A percentile compares a stretch with the other conserved stretches of the same genome.
Evolutionary conservation across 1,140 invertebrate genomes (phyloP).

Genomic region (Acromyrmex echinatior): DNA sequence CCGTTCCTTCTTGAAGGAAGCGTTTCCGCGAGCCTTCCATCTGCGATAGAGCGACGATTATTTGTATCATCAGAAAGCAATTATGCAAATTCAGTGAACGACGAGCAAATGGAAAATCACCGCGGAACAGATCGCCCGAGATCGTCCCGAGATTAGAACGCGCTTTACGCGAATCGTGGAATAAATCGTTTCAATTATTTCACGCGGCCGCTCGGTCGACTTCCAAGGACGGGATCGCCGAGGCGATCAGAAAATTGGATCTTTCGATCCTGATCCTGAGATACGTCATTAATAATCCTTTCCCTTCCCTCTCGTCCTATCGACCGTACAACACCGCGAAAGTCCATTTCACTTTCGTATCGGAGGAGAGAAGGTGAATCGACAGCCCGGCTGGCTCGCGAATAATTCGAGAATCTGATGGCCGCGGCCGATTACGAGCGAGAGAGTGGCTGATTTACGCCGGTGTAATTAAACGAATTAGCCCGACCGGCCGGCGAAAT

Average conservation of each 20-base stretch:
- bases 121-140: conserved; percentile 1
- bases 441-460: conserved; percentile 56
- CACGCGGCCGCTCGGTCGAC: conserved; percentile 6
- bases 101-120: neutral
- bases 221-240: conserved; percentile 38
- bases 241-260: conserved; percentile 58
- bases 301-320: neutral
- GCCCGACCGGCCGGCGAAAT: conserved; percentile 48
- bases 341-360: conserved; percentile 60
- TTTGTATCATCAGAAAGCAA: conserved; percentile 41
- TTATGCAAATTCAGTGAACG: conserved; percentile 41
- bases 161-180: conserved; percentile 45
- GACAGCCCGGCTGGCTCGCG: conserved; percentile 20
- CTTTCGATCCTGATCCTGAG: conserved; percentile 43
- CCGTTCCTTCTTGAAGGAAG: neutral
- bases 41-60: conserved; percentile 3
- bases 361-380: conserved; percentile 8
- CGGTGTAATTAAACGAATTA: conserved; percentile 62
- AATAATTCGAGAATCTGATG: conserved; percentile 58
- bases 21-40: conserved; percentile 11
- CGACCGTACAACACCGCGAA: conserved; percentile 21
- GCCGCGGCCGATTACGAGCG: conserved; percentile 41
- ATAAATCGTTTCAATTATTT: conserved; percentile 50
- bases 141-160: neutral
- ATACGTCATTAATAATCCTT: conserved; percentile 45